These are phyloP conservation scores for Chaetophractus vellerosus DNA, from an alignment of 2,797 vertebrate species.

Conservation along the genomic window DNA sequence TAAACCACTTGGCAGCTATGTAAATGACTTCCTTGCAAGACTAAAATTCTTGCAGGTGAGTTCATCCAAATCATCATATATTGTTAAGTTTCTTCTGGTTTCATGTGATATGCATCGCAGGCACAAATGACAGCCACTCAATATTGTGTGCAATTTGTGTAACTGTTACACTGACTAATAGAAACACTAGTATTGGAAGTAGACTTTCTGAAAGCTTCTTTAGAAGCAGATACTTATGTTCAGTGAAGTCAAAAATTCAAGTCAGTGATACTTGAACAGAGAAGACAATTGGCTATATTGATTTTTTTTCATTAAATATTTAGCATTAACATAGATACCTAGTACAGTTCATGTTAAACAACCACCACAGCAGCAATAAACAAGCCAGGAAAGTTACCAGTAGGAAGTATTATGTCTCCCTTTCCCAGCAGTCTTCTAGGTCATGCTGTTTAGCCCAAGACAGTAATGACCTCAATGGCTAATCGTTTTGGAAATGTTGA, in stretches of 20 bases:
- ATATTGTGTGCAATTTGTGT: not conserved
- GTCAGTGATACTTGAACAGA: not conserved
- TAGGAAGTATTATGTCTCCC: not conserved
- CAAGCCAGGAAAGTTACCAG: not conserved
- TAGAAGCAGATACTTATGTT: slow-evolving; percentile 1
- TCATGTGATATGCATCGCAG: not conserved
- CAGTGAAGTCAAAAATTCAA: not conserved
- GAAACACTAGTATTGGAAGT: not conserved
- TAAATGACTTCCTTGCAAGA: slow-evolving; percentile 94
- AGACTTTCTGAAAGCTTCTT: not conserved
- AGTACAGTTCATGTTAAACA: not conserved
- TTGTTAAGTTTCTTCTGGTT: not conserved
- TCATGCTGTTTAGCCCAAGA: slow-evolving; percentile 3
- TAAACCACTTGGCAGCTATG: slow-evolving; percentile 94
- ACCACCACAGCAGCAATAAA: not conserved
- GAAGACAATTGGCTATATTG: slow-evolving; percentile 23
- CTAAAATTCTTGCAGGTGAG: slow-evolving; percentile 94
- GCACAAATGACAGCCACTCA: not conserved
- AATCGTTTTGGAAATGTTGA: not conserved
- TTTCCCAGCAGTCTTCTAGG: not conserved
- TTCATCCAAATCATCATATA: not conserved
- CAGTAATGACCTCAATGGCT: not conserved
- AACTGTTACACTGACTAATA: not conserved
- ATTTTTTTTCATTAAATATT: not conserved
- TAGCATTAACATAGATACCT: not conserved